Conservation (phyloP, 2,888 invertebrate genomes). For the Tachina fera region DNA sequence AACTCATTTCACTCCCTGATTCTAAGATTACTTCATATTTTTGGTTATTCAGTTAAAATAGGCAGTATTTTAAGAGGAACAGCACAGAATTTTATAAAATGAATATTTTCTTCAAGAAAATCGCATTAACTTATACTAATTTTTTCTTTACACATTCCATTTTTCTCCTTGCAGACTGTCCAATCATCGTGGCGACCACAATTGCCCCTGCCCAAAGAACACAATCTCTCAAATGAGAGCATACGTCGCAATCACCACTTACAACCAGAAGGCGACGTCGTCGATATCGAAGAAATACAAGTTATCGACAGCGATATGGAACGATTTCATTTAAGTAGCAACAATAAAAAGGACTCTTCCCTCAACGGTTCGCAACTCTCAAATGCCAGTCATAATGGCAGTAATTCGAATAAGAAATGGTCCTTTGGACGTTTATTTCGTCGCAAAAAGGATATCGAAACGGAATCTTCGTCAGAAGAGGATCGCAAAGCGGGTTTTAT, state of each 20-base stretch:
- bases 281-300: slow-evolving; percentile 69
- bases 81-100: background rate
- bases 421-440: slow-evolving; percentile 91
- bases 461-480: slow-evolving; percentile 82
- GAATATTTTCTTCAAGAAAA: background rate
- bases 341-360: slow-evolving; percentile 70
- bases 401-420: slow-evolving; percentile 86
- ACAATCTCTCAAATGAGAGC: slow-evolving; percentile 78
- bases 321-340: slow-evolving; percentile 68
- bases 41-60: too few species aligned
- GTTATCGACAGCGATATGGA: slow-evolving; percentile 79
- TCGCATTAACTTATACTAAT: background rate
- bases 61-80: background rate
- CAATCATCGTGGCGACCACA: slow-evolving; percentile 83
- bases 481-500: slow-evolving; percentile 83
- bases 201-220: slow-evolving; percentile 82
- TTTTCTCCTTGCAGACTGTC: slow-evolving; percentile 79
- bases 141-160: background rate
- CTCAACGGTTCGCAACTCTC: slow-evolving; percentile 69
- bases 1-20: too few species aligned
- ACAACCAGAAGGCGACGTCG: slow-evolving; percentile 72
- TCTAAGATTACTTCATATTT: too few species aligned
- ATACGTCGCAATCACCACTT: slow-evolving; percentile 47
- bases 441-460: slow-evolving; percentile 86
- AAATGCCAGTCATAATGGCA: slow-evolving; percentile 72